These are phyloP conservation scores for Neopelma chrysocephalum DNA, from an alignment of 2,797 vertebrate genomes.

Conservation along the genomic window DNA sequence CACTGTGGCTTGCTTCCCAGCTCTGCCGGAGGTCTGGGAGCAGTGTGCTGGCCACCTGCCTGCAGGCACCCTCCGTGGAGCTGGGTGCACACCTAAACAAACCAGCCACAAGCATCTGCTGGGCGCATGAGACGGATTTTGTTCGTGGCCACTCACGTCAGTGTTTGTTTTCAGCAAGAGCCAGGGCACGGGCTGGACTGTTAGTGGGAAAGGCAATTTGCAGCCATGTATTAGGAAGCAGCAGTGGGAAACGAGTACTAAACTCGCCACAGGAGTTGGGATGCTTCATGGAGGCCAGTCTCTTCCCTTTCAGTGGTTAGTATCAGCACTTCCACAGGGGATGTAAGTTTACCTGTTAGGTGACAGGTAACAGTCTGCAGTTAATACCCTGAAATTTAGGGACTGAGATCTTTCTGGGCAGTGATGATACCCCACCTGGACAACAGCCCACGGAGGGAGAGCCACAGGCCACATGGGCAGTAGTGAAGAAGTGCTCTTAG, in stretches of 20 bases:
- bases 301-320: not conserved
- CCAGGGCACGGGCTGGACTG: accelerated
- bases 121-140: not conserved
- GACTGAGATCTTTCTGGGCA: not conserved
- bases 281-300: not conserved
- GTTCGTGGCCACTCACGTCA: accelerated
- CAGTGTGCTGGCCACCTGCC: not conserved
- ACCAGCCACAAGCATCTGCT: not conserved
- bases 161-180: not conserved
- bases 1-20: conserved; percentile 3
- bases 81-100: conserved; percentile 13
- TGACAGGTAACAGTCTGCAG: not conserved
- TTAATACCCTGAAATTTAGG: not conserved
- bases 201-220: not conserved
- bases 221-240: not conserved
- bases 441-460: not conserved
- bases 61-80: accelerated
- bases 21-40: not conserved
- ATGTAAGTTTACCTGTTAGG: not conserved
- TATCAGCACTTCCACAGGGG: not conserved
- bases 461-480: not conserved
- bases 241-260: not conserved
- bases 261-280: not conserved
- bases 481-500: not conserved
- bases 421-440: not conserved